Base-by-base conservation (phyloP, 2,113 vertebrate species). In the Cervus canadensis region DNA sequence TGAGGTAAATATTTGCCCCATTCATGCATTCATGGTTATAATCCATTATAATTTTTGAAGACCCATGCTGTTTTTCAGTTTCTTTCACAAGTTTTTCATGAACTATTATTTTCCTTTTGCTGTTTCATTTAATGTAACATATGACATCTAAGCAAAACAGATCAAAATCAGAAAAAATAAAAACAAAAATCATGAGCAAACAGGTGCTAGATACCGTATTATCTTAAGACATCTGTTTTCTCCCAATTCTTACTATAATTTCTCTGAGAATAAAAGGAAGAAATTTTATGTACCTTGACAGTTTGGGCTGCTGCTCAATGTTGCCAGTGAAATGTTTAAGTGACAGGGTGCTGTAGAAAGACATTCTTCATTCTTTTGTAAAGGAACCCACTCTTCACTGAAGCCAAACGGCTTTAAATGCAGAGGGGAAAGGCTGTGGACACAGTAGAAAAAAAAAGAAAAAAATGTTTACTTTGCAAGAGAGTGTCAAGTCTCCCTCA, bases 401-500 rank as follows among this genome's bases (percentile, higher is more conserved):
- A 86, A 87, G n/a, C 5, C 50, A 36, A 64, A 67, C 28, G 4
- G 33, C 15, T 67, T 84, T 91, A 87, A 67, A 79, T 21, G 9
- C 8, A 17, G 71, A 48, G 14, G 30, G 7, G 7, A 90, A 97
- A 94, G 4, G 23, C 16, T 88, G 5, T 93, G 74, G 54, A 85
- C 28, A 87, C 1, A 19, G 23, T 26, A 54, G 50, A 7, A 85
- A 95, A 94, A 71, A 40, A 71, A 5, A 36, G 25, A 23, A n/a
- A 74, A 84, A 90, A 84, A 43, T 25, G 45, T 40, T 89, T 30
- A 59, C 33, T 97, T 93, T 93, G 71, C 10, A 87, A 96, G 26
- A 89, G 78, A 96, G 97, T 97, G 96, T 89, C 96, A 92, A 93
- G 45, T 85, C 6, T 98, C 82, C 17, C 76, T 92, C 96, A 97